phyloP scores from a whole-genome alignment of 1,140 invertebrate species.

The Drosophila lacteicornis region DNA sequence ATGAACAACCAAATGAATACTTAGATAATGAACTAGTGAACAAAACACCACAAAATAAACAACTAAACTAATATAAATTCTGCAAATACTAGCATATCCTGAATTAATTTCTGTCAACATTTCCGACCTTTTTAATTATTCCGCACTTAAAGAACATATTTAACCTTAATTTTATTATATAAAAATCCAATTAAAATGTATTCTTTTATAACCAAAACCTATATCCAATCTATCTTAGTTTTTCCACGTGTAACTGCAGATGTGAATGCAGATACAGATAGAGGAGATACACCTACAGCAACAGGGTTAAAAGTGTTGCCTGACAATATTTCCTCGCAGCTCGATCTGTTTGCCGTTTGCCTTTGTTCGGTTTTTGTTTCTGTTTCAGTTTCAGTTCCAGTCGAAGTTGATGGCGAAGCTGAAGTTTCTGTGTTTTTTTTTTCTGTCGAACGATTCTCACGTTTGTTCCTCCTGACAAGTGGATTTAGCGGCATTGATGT shows the following conservation, averaged over 20 bases:
- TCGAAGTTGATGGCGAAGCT: slow-evolving; percentile 16
- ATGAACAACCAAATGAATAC: too few species aligned
- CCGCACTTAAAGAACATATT: neutral
- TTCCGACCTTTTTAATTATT: neutral
- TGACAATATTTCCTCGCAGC: slow-evolving; percentile 75
- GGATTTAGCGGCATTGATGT: slow-evolving; percentile 83
- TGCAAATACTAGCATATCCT: too few species aligned
- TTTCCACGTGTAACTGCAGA: neutral
- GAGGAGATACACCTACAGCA: slow-evolving; percentile 29
- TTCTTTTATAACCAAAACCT: too few species aligned
- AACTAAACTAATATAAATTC: too few species aligned
- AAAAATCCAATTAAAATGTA: too few species aligned
- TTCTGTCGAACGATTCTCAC: slow-evolving; percentile 70
- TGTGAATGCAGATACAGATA: slow-evolving; percentile 8
- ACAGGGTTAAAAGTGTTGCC: slow-evolving; percentile 69
- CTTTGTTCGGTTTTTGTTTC: slow-evolving; percentile 52
- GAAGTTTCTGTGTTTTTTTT: slow-evolving; percentile 22
- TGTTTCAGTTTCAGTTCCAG: slow-evolving; percentile 40
- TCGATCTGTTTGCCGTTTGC: slow-evolving; percentile 68
- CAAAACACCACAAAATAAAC: too few species aligned
- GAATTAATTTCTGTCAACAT: neutral
- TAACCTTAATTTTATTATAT: neutral
- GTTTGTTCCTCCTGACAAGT: slow-evolving; percentile 78
- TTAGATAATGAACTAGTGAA: too few species aligned
- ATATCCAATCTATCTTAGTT: neutral